Evolutionary conservation across 2,113 vertebrate species (phyloP), one percentile per base, ranked within the genome.

Genomic region (Dascyllus trimaculatus): DNA sequence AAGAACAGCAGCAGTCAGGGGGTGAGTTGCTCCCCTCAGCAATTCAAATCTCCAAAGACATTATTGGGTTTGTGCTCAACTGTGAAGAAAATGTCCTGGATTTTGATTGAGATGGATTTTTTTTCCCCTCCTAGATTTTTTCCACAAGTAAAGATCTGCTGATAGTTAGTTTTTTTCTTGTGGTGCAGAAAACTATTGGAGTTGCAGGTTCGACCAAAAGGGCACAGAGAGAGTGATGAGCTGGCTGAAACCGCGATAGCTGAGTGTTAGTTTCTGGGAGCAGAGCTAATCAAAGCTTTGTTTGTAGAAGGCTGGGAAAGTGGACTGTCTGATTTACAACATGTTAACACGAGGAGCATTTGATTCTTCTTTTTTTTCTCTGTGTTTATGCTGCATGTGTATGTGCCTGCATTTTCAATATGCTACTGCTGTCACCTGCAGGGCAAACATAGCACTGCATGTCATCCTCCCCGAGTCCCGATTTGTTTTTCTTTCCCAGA

Each of bases 381-480:
- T 73, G 22, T 70, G 43, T 40, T 46, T 21, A 13, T 40, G 56
- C 10, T 21, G 5, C 46, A 19, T 48, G 46, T 43, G 3, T 73
- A 11, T 57, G 65, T 59, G 67, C 59, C 19, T 64, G 62, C 45
- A 32, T 80, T 65, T 84, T 75, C 15, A 86, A 86, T 49, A 76
- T 86, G 82, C 70, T 40, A 35, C 75, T 92, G 88, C 90, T 90
- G 88, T 76, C 88, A 80, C 83, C 89, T 92, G 87, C 90, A 92
- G 92, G 86, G 43, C 61, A 35, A 58, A 58, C 15, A 0, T 13
- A 60, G 89, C 78, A 91, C 72, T 90, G 84, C 88, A 89, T 0
- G 11, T 46, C 48, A 0, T 4, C 61, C 21, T 49, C 43, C 3
- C 35, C 21, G 25, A 4, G 21, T 22, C 46, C 64, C 58, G 0